Conservation (phyloP, 2,113 vertebrate genomes). For the Montifringilla adamsi region DNA sequence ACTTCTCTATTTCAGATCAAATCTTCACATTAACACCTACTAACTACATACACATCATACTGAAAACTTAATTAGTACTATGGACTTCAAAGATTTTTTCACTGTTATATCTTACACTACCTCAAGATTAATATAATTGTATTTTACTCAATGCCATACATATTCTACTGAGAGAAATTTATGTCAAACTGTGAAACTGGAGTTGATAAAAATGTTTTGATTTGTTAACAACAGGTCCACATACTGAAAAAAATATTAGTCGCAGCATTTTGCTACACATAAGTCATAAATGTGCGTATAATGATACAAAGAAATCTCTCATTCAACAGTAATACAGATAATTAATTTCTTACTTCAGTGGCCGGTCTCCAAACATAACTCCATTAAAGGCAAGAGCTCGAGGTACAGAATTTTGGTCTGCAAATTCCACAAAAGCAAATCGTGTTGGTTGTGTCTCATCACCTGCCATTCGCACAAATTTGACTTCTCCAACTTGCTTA, state of each 20-base stretch:
- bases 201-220: background rate
- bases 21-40: background rate
- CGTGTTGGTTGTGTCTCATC: conserved; percentile 95
- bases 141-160: background rate
- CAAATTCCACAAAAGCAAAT: conserved; percentile 95
- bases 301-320: background rate
- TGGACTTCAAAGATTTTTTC: background rate
- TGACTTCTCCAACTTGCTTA: conserved; percentile 94
- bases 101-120: background rate
- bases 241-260: background rate
- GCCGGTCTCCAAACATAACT: conserved; percentile 93
- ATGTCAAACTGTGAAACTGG: background rate
- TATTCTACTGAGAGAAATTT: background rate
- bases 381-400: conserved; percentile 89
- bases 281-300: background rate
- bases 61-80: background rate
- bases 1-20: background rate
- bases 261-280: background rate
- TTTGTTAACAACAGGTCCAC: background rate
- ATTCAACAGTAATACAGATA: background rate
- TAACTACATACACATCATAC: background rate
- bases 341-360: conserved; percentile 86
- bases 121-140: background rate
- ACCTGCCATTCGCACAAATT: conserved; percentile 96
- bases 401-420: conserved; percentile 89